These are phyloP conservation scores for Acyrthosiphon pisum DNA, from an alignment of 1,140 invertebrate species.

Conservation along the genomic window DNA sequence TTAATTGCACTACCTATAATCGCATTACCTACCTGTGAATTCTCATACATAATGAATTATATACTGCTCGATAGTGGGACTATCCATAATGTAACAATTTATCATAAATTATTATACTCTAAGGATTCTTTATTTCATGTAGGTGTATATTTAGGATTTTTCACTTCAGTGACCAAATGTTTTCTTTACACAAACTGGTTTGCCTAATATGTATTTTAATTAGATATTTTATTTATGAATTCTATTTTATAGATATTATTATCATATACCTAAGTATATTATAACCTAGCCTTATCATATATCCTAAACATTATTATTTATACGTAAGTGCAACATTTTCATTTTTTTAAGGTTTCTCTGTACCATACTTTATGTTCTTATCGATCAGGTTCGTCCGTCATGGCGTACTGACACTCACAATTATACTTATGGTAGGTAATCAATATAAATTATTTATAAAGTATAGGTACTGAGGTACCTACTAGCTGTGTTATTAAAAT, in stretches of 20 bases:
- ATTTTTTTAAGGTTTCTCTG: neutral
- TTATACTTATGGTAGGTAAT: neutral
- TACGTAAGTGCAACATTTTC: neutral
- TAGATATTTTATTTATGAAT: conserved; percentile 5
- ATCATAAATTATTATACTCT: neutral
- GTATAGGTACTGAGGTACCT: neutral
- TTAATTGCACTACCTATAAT: neutral
- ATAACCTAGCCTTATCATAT: neutral
- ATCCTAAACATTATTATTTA: neutral
- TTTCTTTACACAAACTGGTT: neutral
- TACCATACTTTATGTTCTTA: neutral
- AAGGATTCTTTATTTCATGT: neutral
- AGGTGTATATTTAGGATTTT: neutral
- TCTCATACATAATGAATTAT: neutral
- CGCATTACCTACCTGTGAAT: neutral
- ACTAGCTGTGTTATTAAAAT: neutral
- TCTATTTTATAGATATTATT: neutral
- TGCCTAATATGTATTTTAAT: conserved; percentile 3
- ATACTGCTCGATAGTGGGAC: neutral
- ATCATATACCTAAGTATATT: too few species aligned
- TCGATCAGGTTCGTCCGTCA: neutral
- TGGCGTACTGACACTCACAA: neutral
- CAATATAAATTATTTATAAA: too few species aligned
- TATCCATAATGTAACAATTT: neutral
- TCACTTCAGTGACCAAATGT: neutral